A percentile compares a stretch with the other conserved stretches of the same genome.
Conservation (phyloP, 35 echinoderm and acorn worm genomes). For the Patiria miniata region DNA sequence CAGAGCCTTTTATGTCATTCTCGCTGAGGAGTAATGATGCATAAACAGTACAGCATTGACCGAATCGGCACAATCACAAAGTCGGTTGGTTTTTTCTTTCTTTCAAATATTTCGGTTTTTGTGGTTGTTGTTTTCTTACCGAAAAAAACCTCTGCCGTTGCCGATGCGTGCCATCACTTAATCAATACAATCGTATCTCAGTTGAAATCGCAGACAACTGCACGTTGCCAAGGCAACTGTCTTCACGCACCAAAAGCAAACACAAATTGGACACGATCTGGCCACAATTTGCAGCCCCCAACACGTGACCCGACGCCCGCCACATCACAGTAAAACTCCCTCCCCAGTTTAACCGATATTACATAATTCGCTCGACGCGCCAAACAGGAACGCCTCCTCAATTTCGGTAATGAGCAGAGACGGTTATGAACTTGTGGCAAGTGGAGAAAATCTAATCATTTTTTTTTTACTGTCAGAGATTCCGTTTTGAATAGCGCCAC, state of each 20-base stretch:
- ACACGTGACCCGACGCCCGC: not conserved
- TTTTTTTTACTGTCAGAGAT: not conserved
- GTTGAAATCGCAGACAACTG: not conserved
- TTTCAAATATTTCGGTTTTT: too few species aligned
- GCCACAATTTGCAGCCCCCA: not conserved
- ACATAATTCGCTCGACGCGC: not conserved
- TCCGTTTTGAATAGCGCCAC: conserved; percentile 7
- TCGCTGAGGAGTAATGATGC: too few species aligned
- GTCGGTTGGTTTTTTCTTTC: too few species aligned
- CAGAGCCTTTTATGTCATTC: too few species aligned
- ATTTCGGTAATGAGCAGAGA: not conserved
- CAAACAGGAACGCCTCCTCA: not conserved
- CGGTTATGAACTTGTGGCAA: not conserved
- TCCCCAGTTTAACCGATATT: not conserved
- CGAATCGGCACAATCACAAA: too few species aligned
- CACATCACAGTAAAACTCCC: not conserved
- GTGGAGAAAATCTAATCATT: not conserved
- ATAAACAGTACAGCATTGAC: too few species aligned
- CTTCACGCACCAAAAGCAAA: conserved; percentile 1
- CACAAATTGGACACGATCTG: conserved; percentile 17
- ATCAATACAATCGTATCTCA: too few species aligned
- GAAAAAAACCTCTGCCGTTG: too few species aligned
- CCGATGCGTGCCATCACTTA: too few species aligned
- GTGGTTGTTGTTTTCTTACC: too few species aligned
- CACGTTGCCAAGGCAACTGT: not conserved